A percentile compares a stretch with the other conserved stretches of the same genome.
Conservation (phyloP, 1,140 invertebrate species). For the Parasteatoda tepidariorum region DNA sequence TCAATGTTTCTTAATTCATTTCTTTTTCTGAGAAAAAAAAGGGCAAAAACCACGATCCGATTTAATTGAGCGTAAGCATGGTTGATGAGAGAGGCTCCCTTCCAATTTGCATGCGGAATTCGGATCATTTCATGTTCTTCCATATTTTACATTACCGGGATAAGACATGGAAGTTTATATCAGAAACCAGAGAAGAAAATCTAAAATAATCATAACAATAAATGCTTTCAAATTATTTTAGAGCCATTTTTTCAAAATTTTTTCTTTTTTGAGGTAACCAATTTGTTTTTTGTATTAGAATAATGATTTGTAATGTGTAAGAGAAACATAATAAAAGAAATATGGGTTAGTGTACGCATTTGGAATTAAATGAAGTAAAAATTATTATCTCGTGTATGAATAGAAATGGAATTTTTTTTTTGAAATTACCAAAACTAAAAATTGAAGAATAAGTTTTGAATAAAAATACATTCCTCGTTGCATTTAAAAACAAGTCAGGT, state of each 20-base stretch:
- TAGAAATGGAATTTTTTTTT: too few relatives aligned
- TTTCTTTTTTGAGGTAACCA: not conserved
- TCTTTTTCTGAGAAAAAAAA: not conserved
- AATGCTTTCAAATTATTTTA: not conserved
- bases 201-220: not conserved
- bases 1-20: conserved; percentile 16
- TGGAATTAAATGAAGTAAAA: too few relatives aligned
- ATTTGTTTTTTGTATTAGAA: not conserved
- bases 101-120: conserved; percentile 3
- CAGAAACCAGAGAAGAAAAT: not conserved
- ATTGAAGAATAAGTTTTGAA: too few relatives aligned
- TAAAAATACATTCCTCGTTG: too few relatives aligned
- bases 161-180: not conserved
- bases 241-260: not conserved
- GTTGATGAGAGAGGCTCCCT: not conserved
- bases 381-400: too few relatives aligned
- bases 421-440: too few relatives aligned
- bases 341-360: too few relatives aligned
- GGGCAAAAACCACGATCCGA: conserved; percentile 5
- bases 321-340: too few relatives aligned
- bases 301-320: too few relatives aligned
- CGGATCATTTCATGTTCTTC: not conserved
- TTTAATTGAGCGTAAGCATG: conserved; percentile 1
- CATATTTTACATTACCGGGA: not conserved
- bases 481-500: too few relatives aligned